Percentiles rank a stretch among this genome's conserved stretches.
Evolutionary conservation across 1,140 invertebrate species (phyloP).

Genomic region (Myzus persicae): DNA sequence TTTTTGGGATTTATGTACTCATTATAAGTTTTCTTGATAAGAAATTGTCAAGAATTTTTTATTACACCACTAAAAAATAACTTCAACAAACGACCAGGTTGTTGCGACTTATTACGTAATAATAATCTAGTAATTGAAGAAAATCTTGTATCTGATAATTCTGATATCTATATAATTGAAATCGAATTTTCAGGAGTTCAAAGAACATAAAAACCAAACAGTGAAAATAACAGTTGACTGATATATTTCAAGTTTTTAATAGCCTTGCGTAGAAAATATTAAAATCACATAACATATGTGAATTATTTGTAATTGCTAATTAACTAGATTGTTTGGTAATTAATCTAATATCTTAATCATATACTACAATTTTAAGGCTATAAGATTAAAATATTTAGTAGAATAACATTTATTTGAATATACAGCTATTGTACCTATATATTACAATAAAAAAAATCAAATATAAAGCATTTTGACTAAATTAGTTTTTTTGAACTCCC

Average conservation of each 20-base stretch:
- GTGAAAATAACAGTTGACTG: background rate
- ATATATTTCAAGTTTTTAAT: background rate
- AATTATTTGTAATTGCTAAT: background rate
- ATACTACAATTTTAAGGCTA: background rate
- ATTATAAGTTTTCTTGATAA: no score
- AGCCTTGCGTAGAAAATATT: background rate
- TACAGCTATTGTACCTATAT: background rate
- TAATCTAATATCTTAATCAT: background rate
- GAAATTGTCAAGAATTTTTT: no score
- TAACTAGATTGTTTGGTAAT: background rate
- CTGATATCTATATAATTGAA: no score
- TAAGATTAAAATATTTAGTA: background rate
- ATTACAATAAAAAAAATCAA: background rate
- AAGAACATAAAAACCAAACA: background rate
- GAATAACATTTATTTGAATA: no score
- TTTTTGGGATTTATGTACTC: no score
- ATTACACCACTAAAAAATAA: no score
- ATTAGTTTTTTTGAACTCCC: background rate
- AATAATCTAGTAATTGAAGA: no score
- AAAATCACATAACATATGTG: background rate
- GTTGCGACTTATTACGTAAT: no score
- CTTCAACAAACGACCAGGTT: no score
- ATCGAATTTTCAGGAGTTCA: background rate
- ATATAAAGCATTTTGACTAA: background rate
- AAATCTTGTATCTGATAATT: no score